Conservation (phyloP, 92 coral and sea anemone genomes). For the Bergia sp. region DNA sequence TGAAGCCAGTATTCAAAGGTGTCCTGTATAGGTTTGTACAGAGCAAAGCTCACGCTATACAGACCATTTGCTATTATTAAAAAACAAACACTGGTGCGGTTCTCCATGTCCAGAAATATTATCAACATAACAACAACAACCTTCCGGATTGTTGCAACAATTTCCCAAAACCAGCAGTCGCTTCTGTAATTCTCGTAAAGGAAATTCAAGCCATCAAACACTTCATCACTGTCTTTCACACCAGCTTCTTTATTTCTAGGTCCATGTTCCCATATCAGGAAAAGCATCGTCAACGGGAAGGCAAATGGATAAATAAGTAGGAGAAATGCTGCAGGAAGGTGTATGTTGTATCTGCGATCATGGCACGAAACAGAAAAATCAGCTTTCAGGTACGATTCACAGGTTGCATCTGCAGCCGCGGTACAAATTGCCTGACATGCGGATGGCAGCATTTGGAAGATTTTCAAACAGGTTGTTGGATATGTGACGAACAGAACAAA, state of each 20-base stretch:
- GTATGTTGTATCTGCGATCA: neutral
- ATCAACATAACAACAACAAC: conserved; percentile 36
- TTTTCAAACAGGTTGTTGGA: neutral
- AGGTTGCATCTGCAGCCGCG: neutral
- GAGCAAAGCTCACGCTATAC: conserved; percentile 57
- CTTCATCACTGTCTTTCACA: neutral
- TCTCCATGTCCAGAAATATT: conserved; percentile 54
- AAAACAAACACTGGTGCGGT: conserved; percentile 46
- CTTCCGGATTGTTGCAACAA: conserved; percentile 50
- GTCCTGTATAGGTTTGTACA: conserved; percentile 61
- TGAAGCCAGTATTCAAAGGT: conserved; percentile 63
- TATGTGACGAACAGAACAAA: neutral
- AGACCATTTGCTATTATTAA: conserved; percentile 51
- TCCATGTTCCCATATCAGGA: neutral
- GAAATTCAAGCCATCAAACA: neutral
- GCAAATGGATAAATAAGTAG: neutral
- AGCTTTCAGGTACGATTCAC: neutral
- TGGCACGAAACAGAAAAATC: neutral
- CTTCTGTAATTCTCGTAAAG: neutral
- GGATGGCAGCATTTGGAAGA: neutral
- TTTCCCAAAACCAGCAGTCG: conserved; percentile 45
- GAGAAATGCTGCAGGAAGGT: neutral
- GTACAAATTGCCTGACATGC: neutral
- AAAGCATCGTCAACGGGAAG: neutral
- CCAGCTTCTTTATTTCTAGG: neutral